Conservation (phyloP, 2,888 invertebrate genomes). For the Odontocolon sp. region DNA sequence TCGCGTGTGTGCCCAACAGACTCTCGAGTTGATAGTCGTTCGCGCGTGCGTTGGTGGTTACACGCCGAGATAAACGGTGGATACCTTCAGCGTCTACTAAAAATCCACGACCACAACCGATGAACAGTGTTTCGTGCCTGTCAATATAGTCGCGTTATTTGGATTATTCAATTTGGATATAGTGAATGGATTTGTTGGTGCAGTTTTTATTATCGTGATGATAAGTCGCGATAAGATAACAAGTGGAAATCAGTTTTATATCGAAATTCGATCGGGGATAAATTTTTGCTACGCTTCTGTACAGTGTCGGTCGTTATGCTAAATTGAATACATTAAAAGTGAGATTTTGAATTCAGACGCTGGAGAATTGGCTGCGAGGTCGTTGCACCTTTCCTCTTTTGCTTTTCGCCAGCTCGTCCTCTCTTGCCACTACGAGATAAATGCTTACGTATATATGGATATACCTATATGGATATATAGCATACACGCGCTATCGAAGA, state of each 20-base stretch:
- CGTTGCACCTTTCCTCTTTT: conserved; percentile 48
- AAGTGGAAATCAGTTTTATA: neutral
- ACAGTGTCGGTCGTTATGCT: neutral
- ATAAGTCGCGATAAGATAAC: neutral
- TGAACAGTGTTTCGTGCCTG: neutral
- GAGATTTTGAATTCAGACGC: neutral
- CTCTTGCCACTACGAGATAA: too few relatives aligned
- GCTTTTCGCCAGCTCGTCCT: conserved; percentile 51
- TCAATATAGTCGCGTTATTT: conserved; percentile 14
- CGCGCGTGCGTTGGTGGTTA: conserved; percentile 4
- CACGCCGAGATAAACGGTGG: neutral
- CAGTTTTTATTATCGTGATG: too few relatives aligned
- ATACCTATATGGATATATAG: neutral
- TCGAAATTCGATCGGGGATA: too few relatives aligned
- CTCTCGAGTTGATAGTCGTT: conserved; percentile 13
- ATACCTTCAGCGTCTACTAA: neutral
- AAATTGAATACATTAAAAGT: neutral
- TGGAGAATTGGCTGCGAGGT: conserved; percentile 42
- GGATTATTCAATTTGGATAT: neutral
- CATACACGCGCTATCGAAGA: conserved; percentile 40
- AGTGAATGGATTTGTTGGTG: too few relatives aligned
- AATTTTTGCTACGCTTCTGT: too few relatives aligned
- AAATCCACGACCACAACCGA: neutral
- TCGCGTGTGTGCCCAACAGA: conserved; percentile 23
- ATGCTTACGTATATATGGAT: conserved; percentile 4